Conservation (phyloP, 92 coral and sea anemone genomes). For the Siderastrea radians region DNA sequence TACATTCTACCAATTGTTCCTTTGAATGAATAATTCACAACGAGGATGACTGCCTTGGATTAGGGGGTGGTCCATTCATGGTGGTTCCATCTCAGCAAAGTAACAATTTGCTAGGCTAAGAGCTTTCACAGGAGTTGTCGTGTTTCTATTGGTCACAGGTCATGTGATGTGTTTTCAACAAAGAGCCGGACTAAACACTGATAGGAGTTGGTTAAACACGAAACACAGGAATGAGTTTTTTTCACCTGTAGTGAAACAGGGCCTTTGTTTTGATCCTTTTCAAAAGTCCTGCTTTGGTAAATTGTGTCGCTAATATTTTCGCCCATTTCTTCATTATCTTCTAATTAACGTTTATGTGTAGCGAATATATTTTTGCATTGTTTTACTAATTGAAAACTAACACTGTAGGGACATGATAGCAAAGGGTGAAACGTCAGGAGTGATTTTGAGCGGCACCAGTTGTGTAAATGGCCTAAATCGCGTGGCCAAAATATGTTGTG, state of each 20-base stretch:
- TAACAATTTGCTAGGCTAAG: conserved; percentile 35
- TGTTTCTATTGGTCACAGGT: conserved; percentile 29
- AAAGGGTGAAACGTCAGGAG: too few relatives aligned
- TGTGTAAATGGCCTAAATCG: too few relatives aligned
- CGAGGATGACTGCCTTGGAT: conserved; percentile 12
- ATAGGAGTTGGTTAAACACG: neutral
- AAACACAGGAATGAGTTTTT: neutral
- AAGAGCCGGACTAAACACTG: neutral
- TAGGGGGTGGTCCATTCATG: conserved; percentile 57
- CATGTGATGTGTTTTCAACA: conserved; percentile 24
- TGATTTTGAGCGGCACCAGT: too few relatives aligned
- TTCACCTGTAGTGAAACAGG: conserved; percentile 4
- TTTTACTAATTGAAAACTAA: too few relatives aligned
- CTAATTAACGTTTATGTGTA: neutral
- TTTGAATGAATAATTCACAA: conserved; percentile 35
- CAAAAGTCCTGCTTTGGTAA: neutral
- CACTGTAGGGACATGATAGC: too few relatives aligned
- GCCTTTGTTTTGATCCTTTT: neutral
- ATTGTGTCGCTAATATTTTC: neutral
- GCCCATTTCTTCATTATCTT: neutral
- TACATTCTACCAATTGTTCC: conserved; percentile 45
- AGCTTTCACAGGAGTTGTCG: conserved; percentile 41
- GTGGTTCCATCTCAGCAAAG: conserved; percentile 33
- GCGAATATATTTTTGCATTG: too few relatives aligned
- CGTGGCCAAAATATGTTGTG: too few relatives aligned